Evolutionary conservation across 2,797 vertebrate genomes (phyloP).

Genomic region (Hybognathus amarus): DNA sequence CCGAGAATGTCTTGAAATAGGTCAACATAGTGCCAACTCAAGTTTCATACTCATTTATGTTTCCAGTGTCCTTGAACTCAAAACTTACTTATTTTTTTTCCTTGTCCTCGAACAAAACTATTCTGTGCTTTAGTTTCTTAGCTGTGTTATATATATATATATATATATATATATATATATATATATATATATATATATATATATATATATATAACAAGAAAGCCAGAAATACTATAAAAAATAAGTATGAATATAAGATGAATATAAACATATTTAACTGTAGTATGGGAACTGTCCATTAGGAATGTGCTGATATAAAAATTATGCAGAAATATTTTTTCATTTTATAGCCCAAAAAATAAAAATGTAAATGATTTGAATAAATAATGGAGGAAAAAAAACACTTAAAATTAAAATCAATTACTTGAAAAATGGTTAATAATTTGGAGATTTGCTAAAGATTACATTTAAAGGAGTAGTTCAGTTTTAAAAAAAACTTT

Average conservation of each 20-base stretch:
- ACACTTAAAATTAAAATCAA: not conserved
- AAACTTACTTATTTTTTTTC: conserved; percentile 14
- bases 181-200: not conserved
- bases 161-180: not conserved
- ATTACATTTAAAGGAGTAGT: too few relatives aligned
- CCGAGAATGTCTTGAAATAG: conserved; percentile 10
- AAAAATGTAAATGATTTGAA: not conserved
- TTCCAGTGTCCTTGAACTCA: conserved; percentile 16
- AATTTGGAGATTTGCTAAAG: too few relatives aligned
- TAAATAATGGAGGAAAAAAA: not conserved
- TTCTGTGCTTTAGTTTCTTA: not conserved
- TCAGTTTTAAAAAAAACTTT: too few relatives aligned
- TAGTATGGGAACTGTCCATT: not conserved
- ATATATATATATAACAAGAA: not conserved
- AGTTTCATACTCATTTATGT: conserved; percentile 7
- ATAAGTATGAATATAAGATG: too few relatives aligned
- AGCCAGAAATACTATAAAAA: not conserved
- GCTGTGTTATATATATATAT: not conserved
- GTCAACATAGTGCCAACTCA: conserved; percentile 11
- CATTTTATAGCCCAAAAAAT: not conserved
- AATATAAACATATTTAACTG: not conserved
- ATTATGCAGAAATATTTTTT: too few relatives aligned
- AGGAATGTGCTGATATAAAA: not conserved
- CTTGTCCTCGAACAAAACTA: not conserved
- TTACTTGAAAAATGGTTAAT: too few relatives aligned